Conservation (phyloP, 92 coral and sea anemone species). For the Diadumene lineata region DNA sequence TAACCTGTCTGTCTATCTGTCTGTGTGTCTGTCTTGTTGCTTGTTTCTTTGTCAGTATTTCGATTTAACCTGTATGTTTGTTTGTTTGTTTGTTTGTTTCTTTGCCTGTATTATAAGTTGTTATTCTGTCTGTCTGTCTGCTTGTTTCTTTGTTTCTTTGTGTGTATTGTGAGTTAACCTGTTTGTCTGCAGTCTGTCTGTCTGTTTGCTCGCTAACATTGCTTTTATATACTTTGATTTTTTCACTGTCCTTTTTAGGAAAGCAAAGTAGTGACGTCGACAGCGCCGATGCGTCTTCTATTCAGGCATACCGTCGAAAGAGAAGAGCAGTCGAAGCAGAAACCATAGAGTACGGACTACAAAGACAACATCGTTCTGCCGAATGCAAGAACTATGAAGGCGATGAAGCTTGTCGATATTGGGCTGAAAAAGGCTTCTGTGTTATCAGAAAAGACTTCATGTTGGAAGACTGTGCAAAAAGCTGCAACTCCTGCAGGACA, state of each 20-base stretch:
- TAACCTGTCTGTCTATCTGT: no score
- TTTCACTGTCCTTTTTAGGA: neutral
- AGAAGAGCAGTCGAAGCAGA: conserved; percentile 24
- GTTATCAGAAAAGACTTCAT: conserved; percentile 65
- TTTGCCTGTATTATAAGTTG: no score
- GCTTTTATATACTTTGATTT: no score
- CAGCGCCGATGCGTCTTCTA: conserved; percentile 1
- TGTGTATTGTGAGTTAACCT: no score
- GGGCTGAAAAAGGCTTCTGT: conserved; percentile 79
- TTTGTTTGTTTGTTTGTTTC: no score
- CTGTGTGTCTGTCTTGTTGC: no score
- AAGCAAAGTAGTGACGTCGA: conserved; percentile 5
- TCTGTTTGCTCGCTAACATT: no score
- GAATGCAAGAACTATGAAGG: conserved; percentile 38
- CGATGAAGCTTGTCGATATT: conserved; percentile 50
- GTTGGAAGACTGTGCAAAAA: conserved; percentile 69
- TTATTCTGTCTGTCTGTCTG: no score
- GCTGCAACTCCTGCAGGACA: conserved; percentile 74
- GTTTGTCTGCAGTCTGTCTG: no score
- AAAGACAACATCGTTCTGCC: neutral
- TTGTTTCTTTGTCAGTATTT: no score
- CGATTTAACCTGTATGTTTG: no score
- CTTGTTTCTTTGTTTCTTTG: no score
- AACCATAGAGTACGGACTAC: conserved; percentile 23
- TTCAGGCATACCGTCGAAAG: conserved; percentile 15